phyloP scores from a whole-genome alignment of 2,113 vertebrate species.

The Falcunculus frontatus region DNA sequence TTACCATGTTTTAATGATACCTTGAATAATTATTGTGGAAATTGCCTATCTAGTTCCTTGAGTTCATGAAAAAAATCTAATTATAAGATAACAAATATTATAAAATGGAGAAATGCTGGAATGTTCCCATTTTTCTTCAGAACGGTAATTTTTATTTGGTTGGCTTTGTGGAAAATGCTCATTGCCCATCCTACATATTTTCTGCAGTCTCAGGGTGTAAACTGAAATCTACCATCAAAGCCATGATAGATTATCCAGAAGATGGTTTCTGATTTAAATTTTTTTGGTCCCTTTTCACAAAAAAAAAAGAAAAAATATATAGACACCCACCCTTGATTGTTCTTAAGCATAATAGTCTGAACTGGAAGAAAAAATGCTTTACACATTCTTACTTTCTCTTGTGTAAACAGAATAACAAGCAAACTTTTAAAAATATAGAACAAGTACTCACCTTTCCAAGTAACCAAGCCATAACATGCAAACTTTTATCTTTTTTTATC shows the following conservation, averaged over 20 bases:
- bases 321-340: rapidly evolving
- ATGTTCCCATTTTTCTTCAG: neutral
- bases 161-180: neutral
- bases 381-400: neutral
- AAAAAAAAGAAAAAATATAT: neutral
- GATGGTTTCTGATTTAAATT: neutral
- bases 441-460: neutral
- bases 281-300: neutral
- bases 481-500: neutral
- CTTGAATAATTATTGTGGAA: neutral
- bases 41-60: neutral
- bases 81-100: neutral
- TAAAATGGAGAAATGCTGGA: neutral
- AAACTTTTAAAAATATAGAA: neutral
- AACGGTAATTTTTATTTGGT: neutral
- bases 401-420: neutral
- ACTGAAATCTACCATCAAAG: neutral
- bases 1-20: neutral
- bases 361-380: neutral
- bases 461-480: neutral
- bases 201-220: neutral
- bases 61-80: neutral
- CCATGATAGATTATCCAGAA: neutral
- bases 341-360: neutral
- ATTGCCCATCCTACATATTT: neutral